Percentiles rank a stretch among this genome's conserved stretches.
phyloP scores from a whole-genome alignment of 2,888 invertebrate genomes.

The Heliconius sara region DNA sequence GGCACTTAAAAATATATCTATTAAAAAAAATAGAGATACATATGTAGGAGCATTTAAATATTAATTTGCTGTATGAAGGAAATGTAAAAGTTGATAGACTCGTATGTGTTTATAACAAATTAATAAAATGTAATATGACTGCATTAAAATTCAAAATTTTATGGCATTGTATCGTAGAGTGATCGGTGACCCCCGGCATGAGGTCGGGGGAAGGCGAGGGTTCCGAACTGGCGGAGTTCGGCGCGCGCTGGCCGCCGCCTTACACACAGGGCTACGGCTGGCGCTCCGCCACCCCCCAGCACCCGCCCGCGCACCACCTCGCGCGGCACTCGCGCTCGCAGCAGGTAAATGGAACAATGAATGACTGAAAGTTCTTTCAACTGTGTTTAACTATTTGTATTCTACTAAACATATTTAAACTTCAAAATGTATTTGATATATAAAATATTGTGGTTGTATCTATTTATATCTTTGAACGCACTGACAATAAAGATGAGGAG shows the following conservation, averaged over 20 bases:
- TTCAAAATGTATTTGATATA: not conserved
- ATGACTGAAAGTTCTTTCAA: slow-evolving; percentile 20
- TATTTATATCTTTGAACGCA: not conserved
- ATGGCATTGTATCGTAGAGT: slow-evolving; percentile 54
- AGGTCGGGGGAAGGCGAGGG: slow-evolving; percentile 85
- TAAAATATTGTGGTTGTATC: not conserved
- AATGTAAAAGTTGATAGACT: not conserved
- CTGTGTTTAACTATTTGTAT: slow-evolving; percentile 1
- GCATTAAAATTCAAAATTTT: not conserved
- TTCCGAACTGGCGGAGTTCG: slow-evolving; percentile 82
- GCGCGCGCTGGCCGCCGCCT: slow-evolving; percentile 83
- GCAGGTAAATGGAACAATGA: slow-evolving; percentile 61
- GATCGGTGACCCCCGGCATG: slow-evolving; percentile 81
- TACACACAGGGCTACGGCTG: slow-evolving; percentile 84
- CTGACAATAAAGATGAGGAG: not conserved
- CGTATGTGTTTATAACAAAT: not conserved
- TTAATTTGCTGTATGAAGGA: not conserved
- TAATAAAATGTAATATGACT: not conserved
- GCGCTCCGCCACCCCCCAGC: slow-evolving; percentile 81
- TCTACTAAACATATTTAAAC: not conserved
- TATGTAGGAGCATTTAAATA: not conserved
- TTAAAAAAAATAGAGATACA: not conserved
- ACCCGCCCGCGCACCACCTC: slow-evolving; percentile 80
- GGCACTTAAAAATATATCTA: not conserved
- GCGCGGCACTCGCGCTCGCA: slow-evolving; percentile 81